Evolutionary conservation across 2,113 vertebrate species (phyloP).

Genomic region (Sialia sialis): DNA sequence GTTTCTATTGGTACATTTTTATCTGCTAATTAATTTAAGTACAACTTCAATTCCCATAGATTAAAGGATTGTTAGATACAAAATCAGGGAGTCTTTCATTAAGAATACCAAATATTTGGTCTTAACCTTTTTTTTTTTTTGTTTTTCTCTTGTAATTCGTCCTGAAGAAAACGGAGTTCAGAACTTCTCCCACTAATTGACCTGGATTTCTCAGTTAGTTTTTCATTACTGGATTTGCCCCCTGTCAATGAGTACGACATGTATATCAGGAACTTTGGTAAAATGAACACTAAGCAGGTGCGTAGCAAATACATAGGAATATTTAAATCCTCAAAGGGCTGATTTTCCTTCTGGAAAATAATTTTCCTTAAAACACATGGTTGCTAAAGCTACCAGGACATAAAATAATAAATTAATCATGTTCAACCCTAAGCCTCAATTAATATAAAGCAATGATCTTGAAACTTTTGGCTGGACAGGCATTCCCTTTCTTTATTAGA

Average conservation of each 20-base stretch:
- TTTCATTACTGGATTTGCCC: slow-evolving; percentile 86
- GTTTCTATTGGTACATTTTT: background rate
- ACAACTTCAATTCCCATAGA: background rate
- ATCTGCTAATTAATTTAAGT: background rate
- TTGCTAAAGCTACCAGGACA: background rate
- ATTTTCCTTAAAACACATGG: background rate
- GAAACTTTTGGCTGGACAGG: background rate
- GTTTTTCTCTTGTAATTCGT: slow-evolving; percentile 11
- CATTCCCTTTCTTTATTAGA: background rate
- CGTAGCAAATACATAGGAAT: background rate
- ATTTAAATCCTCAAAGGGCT: background rate
- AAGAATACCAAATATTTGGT: background rate
- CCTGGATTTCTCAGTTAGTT: slow-evolving; percentile 87
- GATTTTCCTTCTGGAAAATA: background rate
- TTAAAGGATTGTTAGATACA: background rate
- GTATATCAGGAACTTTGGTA: slow-evolving; percentile 93
- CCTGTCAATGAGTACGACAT: slow-evolving; percentile 93
- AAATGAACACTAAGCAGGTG: slow-evolving; percentile 91
- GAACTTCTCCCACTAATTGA: slow-evolving; percentile 90
- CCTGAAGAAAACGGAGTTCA: slow-evolving; percentile 80
- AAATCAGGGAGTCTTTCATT: background rate
- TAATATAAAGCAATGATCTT: background rate
- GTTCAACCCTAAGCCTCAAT: background rate
- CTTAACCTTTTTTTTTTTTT: slow-evolving; percentile 9
- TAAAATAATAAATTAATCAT: background rate